Evolutionary conservation across 2,888 invertebrate genomes (phyloP).

Genomic region (Cataglyphis cursor): DNA sequence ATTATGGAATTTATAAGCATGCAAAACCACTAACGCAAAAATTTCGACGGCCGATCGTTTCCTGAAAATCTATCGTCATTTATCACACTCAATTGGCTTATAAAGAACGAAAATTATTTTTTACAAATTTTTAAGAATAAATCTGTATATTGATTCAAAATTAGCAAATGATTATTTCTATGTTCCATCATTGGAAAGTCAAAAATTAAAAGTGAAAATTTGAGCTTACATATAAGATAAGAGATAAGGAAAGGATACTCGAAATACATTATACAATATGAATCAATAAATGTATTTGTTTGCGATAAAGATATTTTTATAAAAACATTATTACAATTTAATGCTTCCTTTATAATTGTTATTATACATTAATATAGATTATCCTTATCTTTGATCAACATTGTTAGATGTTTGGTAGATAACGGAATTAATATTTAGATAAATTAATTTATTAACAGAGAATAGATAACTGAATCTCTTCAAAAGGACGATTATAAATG

Average conservation of each 20-base stretch:
- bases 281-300: neutral
- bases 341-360: neutral
- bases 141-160: neutral
- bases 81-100: constrained; percentile 6
- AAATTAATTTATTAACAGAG: constrained; percentile 1
- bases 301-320: neutral
- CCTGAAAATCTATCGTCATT: constrained; percentile 16
- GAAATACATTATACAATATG: neutral
- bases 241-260: neutral
- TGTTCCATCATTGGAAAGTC: neutral
- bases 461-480: constrained; percentile 2
- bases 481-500: constrained; percentile 20
- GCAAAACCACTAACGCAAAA: constrained; percentile 27
- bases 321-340: neutral
- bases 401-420: neutral
- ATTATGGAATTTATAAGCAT: constrained; percentile 43
- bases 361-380: neutral
- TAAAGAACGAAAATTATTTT: neutral
- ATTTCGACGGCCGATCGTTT: neutral
- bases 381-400: constrained; percentile 10
- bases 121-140: neutral
- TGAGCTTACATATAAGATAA: neutral
- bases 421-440: constrained; percentile 28
- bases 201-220: neutral
- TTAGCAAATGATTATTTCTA: neutral